These are phyloP conservation scores for Oscheius onirici DNA, from an alignment of 2,888 invertebrate species.

Conservation along the genomic window DNA sequence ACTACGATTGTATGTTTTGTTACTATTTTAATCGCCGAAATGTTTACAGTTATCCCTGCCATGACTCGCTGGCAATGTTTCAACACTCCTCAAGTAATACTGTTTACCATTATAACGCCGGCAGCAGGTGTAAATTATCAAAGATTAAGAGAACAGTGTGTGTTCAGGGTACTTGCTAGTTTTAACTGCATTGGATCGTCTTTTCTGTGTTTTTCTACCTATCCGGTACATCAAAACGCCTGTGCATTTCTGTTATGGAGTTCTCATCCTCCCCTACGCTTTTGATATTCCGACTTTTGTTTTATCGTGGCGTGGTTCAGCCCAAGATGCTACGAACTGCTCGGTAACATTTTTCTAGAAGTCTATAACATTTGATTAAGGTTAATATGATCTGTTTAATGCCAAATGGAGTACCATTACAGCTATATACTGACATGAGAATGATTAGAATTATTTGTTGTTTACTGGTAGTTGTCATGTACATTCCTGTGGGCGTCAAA, in stretches of 20 bases:
- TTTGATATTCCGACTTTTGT: conserved; percentile 40
- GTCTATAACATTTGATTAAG: conserved; percentile 25
- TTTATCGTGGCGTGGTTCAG: conserved; percentile 34
- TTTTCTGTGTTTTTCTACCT: conserved; percentile 52
- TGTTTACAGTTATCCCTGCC: conserved; percentile 42
- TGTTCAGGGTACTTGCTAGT: conserved; percentile 32
- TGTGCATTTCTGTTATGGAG: conserved; percentile 40
- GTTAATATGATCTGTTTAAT: conserved; percentile 45
- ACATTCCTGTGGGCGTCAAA: conserved; percentile 43
- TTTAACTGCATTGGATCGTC: conserved; percentile 44
- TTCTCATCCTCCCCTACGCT: conserved; percentile 40
- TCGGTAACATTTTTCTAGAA: background rate
- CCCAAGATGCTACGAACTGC: background rate
- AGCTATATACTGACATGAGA: conserved; percentile 39
- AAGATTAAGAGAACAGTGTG: background rate
- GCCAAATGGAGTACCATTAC: conserved; percentile 34
- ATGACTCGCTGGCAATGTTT: conserved; percentile 45
- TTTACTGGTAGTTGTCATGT: conserved; percentile 40
- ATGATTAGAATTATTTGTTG: conserved; percentile 42
- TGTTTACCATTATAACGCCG: conserved; percentile 44
- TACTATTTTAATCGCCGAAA: background rate
- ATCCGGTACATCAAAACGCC: conserved; percentile 45
- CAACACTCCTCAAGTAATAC: conserved; percentile 39
- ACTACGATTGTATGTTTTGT: conserved; percentile 39
- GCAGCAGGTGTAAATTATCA: conserved; percentile 38